Base-by-base conservation (phyloP, 1,140 invertebrate species). In the Mamestra configurata region DNA sequence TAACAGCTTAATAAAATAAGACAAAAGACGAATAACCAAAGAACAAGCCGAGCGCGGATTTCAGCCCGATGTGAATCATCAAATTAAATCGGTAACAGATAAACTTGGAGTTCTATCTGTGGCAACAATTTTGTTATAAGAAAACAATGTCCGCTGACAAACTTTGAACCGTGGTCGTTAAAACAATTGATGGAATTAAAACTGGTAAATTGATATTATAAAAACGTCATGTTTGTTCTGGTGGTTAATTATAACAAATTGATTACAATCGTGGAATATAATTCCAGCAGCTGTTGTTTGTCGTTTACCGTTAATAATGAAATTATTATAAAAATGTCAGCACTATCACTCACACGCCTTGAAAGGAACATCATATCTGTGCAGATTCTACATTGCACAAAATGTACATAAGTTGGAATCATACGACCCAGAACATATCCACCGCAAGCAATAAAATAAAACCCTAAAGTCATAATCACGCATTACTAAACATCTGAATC, bases 1-100 rank as follows among this genome's bases (percentile, higher is more conserved):
- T 89, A 89, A 90, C 89, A 85, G 85, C 82, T 88, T 92, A 89
- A 92, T 93, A 93, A 92, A 92, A 92, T 91, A 93, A 92, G 84
- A 92, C 90, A 93, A 92, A 92, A 92, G 90, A 91, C 88, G 84
- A 86, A 89, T 89, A 89, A 86, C 88, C 83, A 83, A 87, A 88
- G 83, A 89, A 84, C 87, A 81, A 85, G 24, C 82, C 84, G 80
- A 77, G 72, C 81, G 84, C 70, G 55, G 76, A 64, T 73, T 72
- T 81, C 75, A 64, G 13, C 78, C 49, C 55, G 49, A 81, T 81
- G 71, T 80, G 72, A 80, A 77, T 80, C 68, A 80, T 70, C 64
- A 70, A 80, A 80, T 80, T 77, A 77, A 79, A 79, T 71, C 66
- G 77, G 68, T 79, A 71, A 71, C 53, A 61, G 77, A 79, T 79